Base-by-base conservation (phyloP, 1,140 invertebrate genomes). In the Drosophila bocqueti region DNA sequence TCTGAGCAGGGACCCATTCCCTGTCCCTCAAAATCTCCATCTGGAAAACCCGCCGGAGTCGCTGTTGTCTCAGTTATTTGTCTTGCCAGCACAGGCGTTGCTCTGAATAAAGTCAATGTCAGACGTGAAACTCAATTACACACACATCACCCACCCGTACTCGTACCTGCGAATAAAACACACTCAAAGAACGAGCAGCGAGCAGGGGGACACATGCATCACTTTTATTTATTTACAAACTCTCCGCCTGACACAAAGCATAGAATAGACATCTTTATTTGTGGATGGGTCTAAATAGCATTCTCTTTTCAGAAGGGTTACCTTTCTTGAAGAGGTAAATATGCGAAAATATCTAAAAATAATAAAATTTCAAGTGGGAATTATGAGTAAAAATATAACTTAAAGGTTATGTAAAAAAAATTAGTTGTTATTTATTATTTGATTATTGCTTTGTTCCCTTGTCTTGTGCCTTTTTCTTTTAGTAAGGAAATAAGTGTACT, bases 121-220 rank as follows among this genome's bases (percentile, higher is more conserved):
- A 86, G 69, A 73, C 67, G 71, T 79, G 83, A 85, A 86, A 86
- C 83, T 86, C 83, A 86, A 86, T 86, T 86, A 86, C 69, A 81
- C 77, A 64, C 60, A 67, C 63, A 67, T 31, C 57, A 24, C 57
- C 52, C 5, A 73, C 74, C 34, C 58, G 34, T 4, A 62, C 59
- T 58, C 47, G 43, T 62, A 83, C 81, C 78, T 80, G 78, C 46
- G 60, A 75, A 58, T 66, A 80, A 74, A 75, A 69, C 77, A 69
- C 42, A 74, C 69, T 75, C 47, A 55, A 62, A 73, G 68, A 46
- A 26, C 26, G 26, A 40, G 49, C 60, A 55, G 58, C 36, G 24
- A 57, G 68, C 47, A 21, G 64, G 46, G 45, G 36, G 29, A 34
- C 34, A 9, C 81, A 68, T 73, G 63, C 67, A 84, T 84, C 81